Evolutionary conservation across 2,113 vertebrate genomes (phyloP), one percentile per base, ranked within the genome.

Genomic region (Mesitornis unicolor): DNA sequence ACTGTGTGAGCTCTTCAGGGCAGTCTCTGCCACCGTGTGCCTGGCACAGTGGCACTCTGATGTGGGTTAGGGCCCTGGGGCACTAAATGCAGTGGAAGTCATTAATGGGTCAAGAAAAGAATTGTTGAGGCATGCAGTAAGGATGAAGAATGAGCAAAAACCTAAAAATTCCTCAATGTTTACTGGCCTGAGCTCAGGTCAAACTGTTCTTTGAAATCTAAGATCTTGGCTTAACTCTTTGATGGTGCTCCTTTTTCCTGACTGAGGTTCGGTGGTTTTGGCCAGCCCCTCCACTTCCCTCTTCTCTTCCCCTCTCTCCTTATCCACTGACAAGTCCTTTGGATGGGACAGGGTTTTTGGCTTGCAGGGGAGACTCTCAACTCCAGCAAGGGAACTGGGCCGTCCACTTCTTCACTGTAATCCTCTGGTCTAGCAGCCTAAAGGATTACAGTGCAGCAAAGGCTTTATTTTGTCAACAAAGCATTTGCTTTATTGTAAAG

Each of bases 21-120:
- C 88, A 79, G 51, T 35, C 38, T 48, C 77, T 79, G 61, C 42
- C 2, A 5, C 89, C 14, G 1, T 43, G 28, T 91, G 82, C 67
- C 82, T 7, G 6, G 50, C 67, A 74, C 29, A 21, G 7, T 16
- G 47, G 56, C 26, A 24, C 51, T 92, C 24, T 89, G 74, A 87
- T 95, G 64, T 95, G 92, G 75, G 92, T 75, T 84, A 91, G 47
- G 79, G 31, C 95, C 64, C 68, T 69, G 70, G 76, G 79, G 95
- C 64, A 53, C 35, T 71, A 36, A 74, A n/a, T 38, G 21, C 36
- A 16, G 40, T 40, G 48, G 31, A 88, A 94, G 57, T 63, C 64
- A 60, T 93, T 93, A 96, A 90, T 81, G 90, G 90, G 88, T 77
- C 79, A 91, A 84, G 51, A 56, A 78, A 56, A 85, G 83, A 64